Evolutionary conservation across 2,113 vertebrate genomes (phyloP).

Genomic region (Rhinichthys klamathensis): DNA sequence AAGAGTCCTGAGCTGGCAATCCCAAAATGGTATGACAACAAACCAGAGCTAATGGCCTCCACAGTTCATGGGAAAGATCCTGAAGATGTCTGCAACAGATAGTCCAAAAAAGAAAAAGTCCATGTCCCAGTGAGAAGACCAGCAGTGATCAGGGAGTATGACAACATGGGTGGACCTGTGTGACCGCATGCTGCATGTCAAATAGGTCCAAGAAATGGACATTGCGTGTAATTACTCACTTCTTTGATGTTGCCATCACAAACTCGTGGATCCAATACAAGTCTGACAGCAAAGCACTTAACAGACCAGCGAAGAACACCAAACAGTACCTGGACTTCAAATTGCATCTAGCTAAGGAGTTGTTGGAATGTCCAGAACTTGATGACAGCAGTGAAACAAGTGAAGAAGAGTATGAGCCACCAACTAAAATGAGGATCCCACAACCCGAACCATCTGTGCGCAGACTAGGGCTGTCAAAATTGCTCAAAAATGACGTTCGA

Average conservation of each 20-base stretch:
- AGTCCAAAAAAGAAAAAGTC: slow-evolving; percentile 21
- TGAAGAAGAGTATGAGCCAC: too few species aligned
- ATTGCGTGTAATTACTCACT: slow-evolving; percentile 31
- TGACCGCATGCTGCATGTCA: neutral
- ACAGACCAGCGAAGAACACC: neutral
- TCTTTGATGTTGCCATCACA: slow-evolving; percentile 55
- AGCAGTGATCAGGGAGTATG: too few species aligned
- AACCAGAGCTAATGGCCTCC: slow-evolving; percentile 40
- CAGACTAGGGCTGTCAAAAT: too few species aligned
- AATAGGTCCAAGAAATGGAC: slow-evolving; percentile 47
- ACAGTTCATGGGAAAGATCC: slow-evolving; percentile 40
- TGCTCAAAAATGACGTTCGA: too few species aligned
- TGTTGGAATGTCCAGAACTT: too few species aligned
- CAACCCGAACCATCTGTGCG: too few species aligned
- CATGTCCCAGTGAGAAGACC: neutral
- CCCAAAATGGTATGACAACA: slow-evolving; percentile 48
- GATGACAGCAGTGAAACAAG: too few species aligned
- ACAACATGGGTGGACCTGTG: neutral
- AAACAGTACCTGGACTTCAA: neutral
- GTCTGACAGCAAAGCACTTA: too few species aligned
- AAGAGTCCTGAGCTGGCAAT: slow-evolving; percentile 44
- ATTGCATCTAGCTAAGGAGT: too few species aligned
- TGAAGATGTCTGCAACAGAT: slow-evolving; percentile 45
- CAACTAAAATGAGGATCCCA: too few species aligned
- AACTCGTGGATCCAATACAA: slow-evolving; percentile 42